Evolutionary conservation across 2,888 invertebrate species (phyloP), one percentile per base, ranked within the genome.

Genomic region (Papilio gigon): DNA sequence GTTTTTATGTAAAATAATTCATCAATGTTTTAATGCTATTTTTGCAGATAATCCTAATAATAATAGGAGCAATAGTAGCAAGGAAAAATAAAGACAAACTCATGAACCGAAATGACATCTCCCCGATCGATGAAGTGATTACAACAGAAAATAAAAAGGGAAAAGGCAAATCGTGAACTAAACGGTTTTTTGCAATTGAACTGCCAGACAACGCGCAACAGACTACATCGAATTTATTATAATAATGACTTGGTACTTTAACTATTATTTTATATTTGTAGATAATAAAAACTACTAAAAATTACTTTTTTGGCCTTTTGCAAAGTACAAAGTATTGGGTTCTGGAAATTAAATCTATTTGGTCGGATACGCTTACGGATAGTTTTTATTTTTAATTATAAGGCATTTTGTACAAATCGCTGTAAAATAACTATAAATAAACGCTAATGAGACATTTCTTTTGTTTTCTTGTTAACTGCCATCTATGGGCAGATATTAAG

Each of bases 401-500:
- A 71, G 72, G 70, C 71, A 71, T 63, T 71, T 75, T 73, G 73
- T 75, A 79, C 72, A 75, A 77, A 76, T 76, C 72, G 74, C 73
- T 71, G 20, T 65, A 59, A 65, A 50, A 67, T 37, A 70, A 56
- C 42, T 64, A 63, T 20, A 74, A 74, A 64, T 73, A 76, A 73
- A 76, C 58, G 63, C 68, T 72, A 73, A 25, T 76, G 75, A 75
- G 74, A 75, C 73, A 33, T 27, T 17, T 50, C 14, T n/a, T 60
- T 9, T 66, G 70, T 67, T 66, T 66, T 64, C 69, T 61, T 53
- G 14, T 12, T 40, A 0, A 61, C 9, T 35, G 70, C 67, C 64
- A 71, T 65, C 68, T 27, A 12, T 27, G 0, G 42, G 2, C 17
- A 30, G 6, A 27, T 14, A 8, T 58, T 22, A 25, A 56, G 86